Base-by-base conservation (phyloP, 1,140 invertebrate genomes). In the Cydia splendana region DNA sequence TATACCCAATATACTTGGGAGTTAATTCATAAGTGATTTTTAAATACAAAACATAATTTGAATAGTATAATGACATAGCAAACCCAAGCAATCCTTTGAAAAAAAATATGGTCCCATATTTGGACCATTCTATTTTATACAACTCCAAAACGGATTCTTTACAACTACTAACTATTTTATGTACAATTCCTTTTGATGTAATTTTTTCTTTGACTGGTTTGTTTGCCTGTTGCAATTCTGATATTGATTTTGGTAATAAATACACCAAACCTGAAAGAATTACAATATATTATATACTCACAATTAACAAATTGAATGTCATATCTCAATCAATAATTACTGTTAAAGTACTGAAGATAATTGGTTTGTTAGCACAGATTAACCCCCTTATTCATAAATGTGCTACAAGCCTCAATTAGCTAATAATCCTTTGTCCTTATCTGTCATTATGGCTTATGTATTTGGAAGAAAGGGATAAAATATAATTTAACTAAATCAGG, bases 1-100 rank as follows among this genome's bases (percentile, higher is more conserved):
- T 94, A 87, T 95, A 96, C n/a, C 95, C 95, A 76, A 94, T 87
- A 81, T 94, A 91, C 78, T 94, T 94, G 45, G 94, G 94, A 6
- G 94, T 91, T 13, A 95, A 80, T 13, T 91, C 81, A 86, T 93
- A 95, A 65, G 91, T 88, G 75, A 93, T 93, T 89, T 94, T 93
- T 24, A 95, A 84, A 80, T 94, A 94, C 45, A 95, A 78, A 2
- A 91, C 82, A 87, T 95, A 95, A 86, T 94, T 95, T 18, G 94
- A 93, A 83, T 94, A 93, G 80, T 94, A 94, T 20, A 94, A 89
- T 75, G 94, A 90, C 86, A 95, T 93, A 20, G 94, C 92, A 83
- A 95, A 94, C 51, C 92, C 87, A 65, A 89, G 84, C 75, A 95
- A 81, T 65, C 94, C 94, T 85, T 95, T 94, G 12, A 95, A 86